Base-by-base conservation (phyloP, 2,113 vertebrate species). In the Myotis lucifugus region DNA sequence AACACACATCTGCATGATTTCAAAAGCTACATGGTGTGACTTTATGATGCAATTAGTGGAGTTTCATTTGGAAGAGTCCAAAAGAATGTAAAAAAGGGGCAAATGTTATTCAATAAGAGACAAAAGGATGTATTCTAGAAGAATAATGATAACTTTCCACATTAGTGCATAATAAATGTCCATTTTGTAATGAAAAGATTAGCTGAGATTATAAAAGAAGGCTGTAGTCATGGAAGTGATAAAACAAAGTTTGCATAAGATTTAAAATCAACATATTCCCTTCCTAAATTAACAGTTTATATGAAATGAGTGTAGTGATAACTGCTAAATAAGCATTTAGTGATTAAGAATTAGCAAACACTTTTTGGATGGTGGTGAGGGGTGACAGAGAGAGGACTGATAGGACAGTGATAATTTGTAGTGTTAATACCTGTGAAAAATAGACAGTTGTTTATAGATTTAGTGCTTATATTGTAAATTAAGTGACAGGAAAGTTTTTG, bases 81-180 rank as follows among this genome's bases (percentile, higher is more conserved):
- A 4, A 67, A 56, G 17, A 37, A 83, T 50, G 18, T 52, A 6
- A 72, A 73, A 95, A 78, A 82, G 25, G 67, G 40, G 72, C 85
- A 88, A 90, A 48, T 5, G 2, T 4, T 17, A 50, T 86, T 4
- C 0, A 74, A 6, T 74, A 66, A 87, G n/a, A 70, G 70, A 37
- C 48, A 67, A 92, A 87, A 91, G 69, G 72, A 94, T 89, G 72
- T 90, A 6, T 74, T 83, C 54, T 15, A 29, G 61, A 95, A 95
- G 69, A 97, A 72, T 82, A 79, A 88, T 78, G 66, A 46, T 96
- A 91, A 79, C 40, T 98, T 97, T 96, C 86, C 92, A 95, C 91
- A 72, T 93, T 89, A 91, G 48, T 29, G 32, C 15, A 69, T 69
- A 92, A 76, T 83, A 72, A 93, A 85, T 77, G 74, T 50, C 59